Base-by-base conservation (phyloP, 2,797 vertebrate species). In the Hemibagrus guttatus region DNA sequence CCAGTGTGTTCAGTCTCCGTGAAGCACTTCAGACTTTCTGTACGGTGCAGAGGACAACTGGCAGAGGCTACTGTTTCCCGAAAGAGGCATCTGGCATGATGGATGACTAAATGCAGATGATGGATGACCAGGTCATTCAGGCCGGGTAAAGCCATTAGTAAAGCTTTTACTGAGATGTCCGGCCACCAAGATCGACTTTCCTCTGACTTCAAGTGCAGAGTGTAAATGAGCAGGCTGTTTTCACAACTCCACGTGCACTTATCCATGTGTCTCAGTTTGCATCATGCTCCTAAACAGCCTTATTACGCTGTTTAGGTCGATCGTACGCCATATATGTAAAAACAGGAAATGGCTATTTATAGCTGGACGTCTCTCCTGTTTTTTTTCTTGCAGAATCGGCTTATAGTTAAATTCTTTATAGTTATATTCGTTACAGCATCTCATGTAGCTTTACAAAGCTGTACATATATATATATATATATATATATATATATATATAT, bases 161-260 rank as follows among this genome's bases (percentile, higher is more conserved):
- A 88, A 90, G 87, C 90, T 89, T 86, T 87, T 90, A 89, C 88
- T 66, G 88, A 89, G 83, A 75, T 90, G 90, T 87, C 90, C 88
- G 89, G 88, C 88, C 88, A 89, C 89, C 85, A 86, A 68, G 83
- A 85, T 83, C 84, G 68, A 85, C 87, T 85, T 88, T 85, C 35
- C 26, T 39, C 83, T 68, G 79, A 78, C 87, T 87, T 88, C 61
- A 82, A 82, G 83, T 58, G 69, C 76, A 86, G 66, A 88, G 58
- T 82, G 87, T 76, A 88, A 88, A 88, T 84, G 89, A 90, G 61
- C 59, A 81, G 42, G 66, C 59, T 76, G 66, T 81, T 84, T 63
- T 61, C 76, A 68, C 64, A 63, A 56, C 75, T 63, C 21, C 52
- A 81, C 78, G 68, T 71, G 26, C 75, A 72, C 39, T 63, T 52